Conservation (phyloP, 1,140 invertebrate species). For the Choristoneura fumiferana region DNA sequence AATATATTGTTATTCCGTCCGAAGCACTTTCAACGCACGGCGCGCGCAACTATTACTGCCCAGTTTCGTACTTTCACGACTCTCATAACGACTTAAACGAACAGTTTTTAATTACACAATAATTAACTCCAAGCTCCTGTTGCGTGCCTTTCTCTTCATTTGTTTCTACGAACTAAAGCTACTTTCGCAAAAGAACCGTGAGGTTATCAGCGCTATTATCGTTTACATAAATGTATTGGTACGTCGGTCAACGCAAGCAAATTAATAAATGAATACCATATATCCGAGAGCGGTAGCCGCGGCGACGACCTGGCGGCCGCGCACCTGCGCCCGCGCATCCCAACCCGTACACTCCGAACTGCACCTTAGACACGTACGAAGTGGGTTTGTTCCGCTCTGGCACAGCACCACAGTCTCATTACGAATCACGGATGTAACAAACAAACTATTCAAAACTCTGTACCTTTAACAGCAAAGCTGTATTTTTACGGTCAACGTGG, state of each 20-base stretch:
- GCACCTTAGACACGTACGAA: conserved; percentile 12
- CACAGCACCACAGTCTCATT: conserved; percentile 49
- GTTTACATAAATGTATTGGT: conserved; percentile 42
- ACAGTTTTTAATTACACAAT: conserved; percentile 1
- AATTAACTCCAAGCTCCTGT: conserved; percentile 1
- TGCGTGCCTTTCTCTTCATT: conserved; percentile 1
- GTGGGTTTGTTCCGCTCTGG: conserved; percentile 23
- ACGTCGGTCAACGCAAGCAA: conserved; percentile 64
- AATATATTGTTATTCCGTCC: neutral
- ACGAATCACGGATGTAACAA: conserved; percentile 74
- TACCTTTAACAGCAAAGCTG: conserved; percentile 68
- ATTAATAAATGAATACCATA: conserved; percentile 76
- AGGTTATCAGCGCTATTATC: conserved; percentile 38
- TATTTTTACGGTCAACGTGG: conserved; percentile 53
- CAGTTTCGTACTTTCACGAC: conserved; percentile 2
- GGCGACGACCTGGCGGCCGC: conserved; percentile 71
- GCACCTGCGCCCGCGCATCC: conserved; percentile 74
- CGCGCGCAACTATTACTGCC: neutral
- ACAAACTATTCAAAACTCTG: conserved; percentile 74
- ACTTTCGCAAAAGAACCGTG: conserved; percentile 14
- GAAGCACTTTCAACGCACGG: neutral
- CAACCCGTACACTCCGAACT: conserved; percentile 26
- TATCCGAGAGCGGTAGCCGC: conserved; percentile 64
- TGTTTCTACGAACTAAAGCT: neutral
- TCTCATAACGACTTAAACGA: neutral